Percentiles rank a stretch among this genome's conserved stretches.
Conservation (phyloP, 2,797 vertebrate species). For the Arctocebus calabarensis region DNA sequence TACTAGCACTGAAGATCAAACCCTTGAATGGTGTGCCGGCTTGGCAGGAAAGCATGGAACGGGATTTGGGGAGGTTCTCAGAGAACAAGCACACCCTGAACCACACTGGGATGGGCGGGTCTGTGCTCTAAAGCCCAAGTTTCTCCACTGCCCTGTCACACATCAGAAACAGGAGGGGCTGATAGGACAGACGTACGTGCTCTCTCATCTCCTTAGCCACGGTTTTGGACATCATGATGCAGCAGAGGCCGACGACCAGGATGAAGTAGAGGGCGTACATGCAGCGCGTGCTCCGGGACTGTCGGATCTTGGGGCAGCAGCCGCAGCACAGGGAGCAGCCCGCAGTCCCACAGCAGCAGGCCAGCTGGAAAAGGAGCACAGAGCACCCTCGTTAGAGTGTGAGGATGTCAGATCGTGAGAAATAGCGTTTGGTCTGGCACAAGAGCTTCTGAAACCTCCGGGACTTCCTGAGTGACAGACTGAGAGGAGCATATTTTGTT, state of each 20-base stretch:
- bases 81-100: neutral
- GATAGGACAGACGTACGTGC: conserved; percentile 86
- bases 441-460: neutral
- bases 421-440: neutral
- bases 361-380: conserved; percentile 90
- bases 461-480: neutral
- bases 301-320: conserved; percentile 97
- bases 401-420: neutral
- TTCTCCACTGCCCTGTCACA: neutral
- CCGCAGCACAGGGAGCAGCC: conserved; percentile 96
- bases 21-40: neutral
- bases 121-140: neutral
- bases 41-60: neutral
- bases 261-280: conserved; percentile 98
- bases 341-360: conserved; percentile 96
- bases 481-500: neutral
- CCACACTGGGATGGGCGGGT: too few species aligned
- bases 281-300: conserved; percentile 96
- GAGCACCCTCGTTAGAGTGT: neutral
- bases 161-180: fast-evolving
- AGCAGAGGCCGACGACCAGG: conserved; percentile 93
- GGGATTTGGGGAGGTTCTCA: neutral
- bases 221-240: conserved; percentile 96
- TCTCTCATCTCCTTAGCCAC: conserved; percentile 90
- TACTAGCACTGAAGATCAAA: neutral